Evolutionary conservation across 2,888 invertebrate genomes (phyloP).

Genomic region (Thalpophila matura): DNA sequence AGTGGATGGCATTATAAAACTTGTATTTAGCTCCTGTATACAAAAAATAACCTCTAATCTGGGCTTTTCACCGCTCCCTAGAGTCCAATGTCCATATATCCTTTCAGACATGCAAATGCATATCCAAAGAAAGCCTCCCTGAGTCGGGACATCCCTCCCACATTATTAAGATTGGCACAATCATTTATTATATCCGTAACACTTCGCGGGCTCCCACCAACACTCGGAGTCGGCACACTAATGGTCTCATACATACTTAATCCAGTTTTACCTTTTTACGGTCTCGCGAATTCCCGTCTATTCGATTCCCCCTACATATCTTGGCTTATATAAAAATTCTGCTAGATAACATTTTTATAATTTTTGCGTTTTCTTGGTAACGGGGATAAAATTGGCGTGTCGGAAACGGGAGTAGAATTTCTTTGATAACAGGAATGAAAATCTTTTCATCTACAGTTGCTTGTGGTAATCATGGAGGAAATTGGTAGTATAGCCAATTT

Average conservation of each 20-base stretch:
- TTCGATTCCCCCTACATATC: slow-evolving; percentile 39
- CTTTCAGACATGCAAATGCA: not conserved
- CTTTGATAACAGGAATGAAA: slow-evolving; percentile 6
- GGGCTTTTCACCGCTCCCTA: no score
- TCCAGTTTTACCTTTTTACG: slow-evolving; percentile 63
- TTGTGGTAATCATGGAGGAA: not conserved
- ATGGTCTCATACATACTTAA: slow-evolving; percentile 73
- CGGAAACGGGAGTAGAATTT: slow-evolving; percentile 8
- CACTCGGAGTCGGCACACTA: slow-evolving; percentile 50
- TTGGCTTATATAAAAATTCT: slow-evolving; percentile 44
- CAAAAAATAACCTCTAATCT: no score
- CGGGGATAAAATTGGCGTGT: slow-evolving; percentile 12
- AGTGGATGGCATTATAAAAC: no score
- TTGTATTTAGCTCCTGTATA: no score
- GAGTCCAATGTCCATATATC: no score
- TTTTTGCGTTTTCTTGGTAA: slow-evolving; percentile 4
- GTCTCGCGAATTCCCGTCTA: slow-evolving; percentile 48
- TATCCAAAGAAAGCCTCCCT: not conserved
- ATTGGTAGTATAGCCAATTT: not conserved
- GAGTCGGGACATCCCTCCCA: not conserved
- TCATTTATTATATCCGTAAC: slow-evolving; percentile 43
- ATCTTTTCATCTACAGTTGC: not conserved
- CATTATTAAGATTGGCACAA: slow-evolving; percentile 32
- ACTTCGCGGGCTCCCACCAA: slow-evolving; percentile 40
- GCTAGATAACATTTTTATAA: slow-evolving; percentile 21